phyloP scores from a whole-genome alignment of 2,797 vertebrate genomes.

The Rhadinocentrus ornatus region DNA sequence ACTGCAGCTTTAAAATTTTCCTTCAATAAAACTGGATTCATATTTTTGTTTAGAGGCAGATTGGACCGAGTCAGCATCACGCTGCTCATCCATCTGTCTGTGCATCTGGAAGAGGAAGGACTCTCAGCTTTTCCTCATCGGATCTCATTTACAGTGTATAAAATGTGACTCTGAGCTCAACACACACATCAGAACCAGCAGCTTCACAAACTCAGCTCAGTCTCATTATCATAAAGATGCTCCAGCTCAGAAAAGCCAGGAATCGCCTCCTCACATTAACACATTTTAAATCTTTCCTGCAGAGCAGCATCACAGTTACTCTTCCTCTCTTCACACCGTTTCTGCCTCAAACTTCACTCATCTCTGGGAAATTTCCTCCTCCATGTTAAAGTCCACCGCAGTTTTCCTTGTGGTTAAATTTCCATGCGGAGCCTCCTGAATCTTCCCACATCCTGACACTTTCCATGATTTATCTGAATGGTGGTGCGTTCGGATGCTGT shows the following conservation, averaged over 20 bases:
- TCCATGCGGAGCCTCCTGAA: neutral
- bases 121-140: too few species aligned
- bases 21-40: neutral
- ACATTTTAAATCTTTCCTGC: neutral
- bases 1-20: neutral
- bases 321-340: too few species aligned
- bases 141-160: neutral
- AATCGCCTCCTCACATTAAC: neutral
- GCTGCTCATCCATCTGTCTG: neutral
- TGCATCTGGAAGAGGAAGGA: neutral
- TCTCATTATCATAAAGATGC: neutral
- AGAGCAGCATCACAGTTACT: neutral
- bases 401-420: neutral
- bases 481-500: too few species aligned
- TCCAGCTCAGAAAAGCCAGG: neutral
- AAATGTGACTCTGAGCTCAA: neutral
- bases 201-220: too few species aligned
- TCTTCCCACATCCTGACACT: neutral
- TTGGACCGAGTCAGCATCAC: neutral
- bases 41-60: neutral
- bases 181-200: neutral
- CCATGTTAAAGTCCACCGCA: too few species aligned
- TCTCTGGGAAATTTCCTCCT: neutral
- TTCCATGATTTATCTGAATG: neutral
- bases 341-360: neutral